Evolutionary conservation across 2,113 vertebrate species (phyloP), one percentile per base, ranked within the genome.

Genomic region (Neodon shergylaensis): DNA sequence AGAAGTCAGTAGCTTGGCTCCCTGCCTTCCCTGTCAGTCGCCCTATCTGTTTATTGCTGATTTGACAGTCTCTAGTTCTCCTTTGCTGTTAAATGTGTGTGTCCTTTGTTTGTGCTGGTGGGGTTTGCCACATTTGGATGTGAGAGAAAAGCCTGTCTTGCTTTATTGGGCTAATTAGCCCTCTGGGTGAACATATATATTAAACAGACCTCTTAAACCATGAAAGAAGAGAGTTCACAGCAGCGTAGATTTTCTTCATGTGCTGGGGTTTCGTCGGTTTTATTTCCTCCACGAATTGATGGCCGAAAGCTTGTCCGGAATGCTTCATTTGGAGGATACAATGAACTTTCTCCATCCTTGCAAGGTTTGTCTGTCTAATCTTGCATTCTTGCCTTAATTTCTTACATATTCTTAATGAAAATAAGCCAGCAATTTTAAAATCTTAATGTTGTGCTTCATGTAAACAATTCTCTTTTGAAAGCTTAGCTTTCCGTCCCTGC

Each of bases 301-400:
- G 99, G 99, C 98, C 99, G 99, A 98, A 99, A 99, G 98, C 99
- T 99, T 98, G 98, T 99, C 98, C 99, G 99, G 98, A 99, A 99
- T 96, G 99, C 99, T 98, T 99, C 99, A 1, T 99, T 99, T 92
- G 99, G 99, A 94, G 99, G 99, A 96, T 99, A 99, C 98, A 99
- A 99, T 52, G 99, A 99, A 97, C 99, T 99, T 97, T 98, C 99
- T 91, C 99, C 99, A 98, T 97, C 99, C 77, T 97, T 99, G 97
- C 98, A 99, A 99, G 99, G 99, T 99, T 99, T 98, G 99, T 99
- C 95, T 95, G 88, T 91, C 97, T 97, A 92, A 94, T 95, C 89
- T 96, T 92, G 81, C 47, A 77, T 96, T 95, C 94, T 42, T 66
- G 79, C 97, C 95, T 98, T 96, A 79, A 91, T 24, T 98, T 97